These are phyloP conservation scores for Leucopternis melanops DNA, from an alignment of 2,113 vertebrate species.

Conservation along the genomic window DNA sequence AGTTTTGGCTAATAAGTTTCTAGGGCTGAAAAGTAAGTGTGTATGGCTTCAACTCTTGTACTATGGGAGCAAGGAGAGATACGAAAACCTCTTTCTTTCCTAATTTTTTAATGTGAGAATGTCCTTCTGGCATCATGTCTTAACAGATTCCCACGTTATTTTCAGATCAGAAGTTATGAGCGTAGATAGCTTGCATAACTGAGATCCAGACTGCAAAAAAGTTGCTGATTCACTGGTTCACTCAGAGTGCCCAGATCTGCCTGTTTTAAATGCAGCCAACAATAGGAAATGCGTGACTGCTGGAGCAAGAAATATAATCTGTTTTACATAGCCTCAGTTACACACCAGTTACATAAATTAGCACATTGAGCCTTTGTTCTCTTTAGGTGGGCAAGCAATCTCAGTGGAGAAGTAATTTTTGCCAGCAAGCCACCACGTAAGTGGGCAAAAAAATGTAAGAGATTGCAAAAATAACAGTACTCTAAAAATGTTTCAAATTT, in stretches of 20 bases:
- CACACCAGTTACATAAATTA: not conserved
- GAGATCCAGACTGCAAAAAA: not conserved
- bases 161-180: not conserved
- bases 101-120: not conserved
- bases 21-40: not conserved
- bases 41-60: not conserved
- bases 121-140: not conserved
- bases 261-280: not conserved
- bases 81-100: not conserved
- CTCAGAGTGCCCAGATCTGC: not conserved
- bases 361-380: not conserved
- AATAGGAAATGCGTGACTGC: not conserved
- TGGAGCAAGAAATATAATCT: not conserved
- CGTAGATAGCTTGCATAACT: accelerated
- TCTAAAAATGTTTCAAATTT: not conserved
- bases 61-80: not conserved
- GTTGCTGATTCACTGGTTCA: not conserved
- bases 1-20: not conserved
- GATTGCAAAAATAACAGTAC: not conserved
- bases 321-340: not conserved
- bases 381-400: not conserved
- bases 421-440: not conserved
- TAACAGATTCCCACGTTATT: not conserved
- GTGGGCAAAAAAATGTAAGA: not conserved
- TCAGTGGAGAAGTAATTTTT: not conserved